Base-by-base conservation (phyloP, 2,888 invertebrate species). In the Xanthorhoe designata region DNA sequence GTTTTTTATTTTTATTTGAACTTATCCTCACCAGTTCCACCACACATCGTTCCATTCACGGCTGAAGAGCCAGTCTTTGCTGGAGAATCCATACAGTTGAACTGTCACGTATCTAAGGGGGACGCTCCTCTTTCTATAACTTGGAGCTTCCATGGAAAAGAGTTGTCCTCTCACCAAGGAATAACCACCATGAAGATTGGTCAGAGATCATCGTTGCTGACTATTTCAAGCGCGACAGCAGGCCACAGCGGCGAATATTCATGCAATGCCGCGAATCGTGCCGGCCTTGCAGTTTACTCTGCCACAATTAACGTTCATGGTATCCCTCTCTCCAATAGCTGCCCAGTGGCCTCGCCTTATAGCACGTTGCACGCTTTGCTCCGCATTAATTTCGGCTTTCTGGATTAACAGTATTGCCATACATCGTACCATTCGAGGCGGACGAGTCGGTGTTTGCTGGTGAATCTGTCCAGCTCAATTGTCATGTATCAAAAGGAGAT, bases 401-500 rank as follows among this genome's bases (percentile, higher is more conserved):
- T 92, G 86, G 78, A 88, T 92, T 92, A 94, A 89, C 91, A 96
- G 96, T 95, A 85, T 91, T 95, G 78, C 96, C 96, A 77, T 94
- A 95, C 91, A 95, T 96, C 86, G 94, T 95, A 80, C 95, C 95
- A 72, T 96, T 96, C 84, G 92, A 94, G 78, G 95, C 95, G 76
- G 94, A 95, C 76, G 95, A 95, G 82, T 94, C 95, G 62, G 94
- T 95, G 68, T 96, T 96, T 84, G 95, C 95, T 74, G 96, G 96
- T 45, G 96, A 96, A 85, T 92, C 95, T 59, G 95, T 95, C 61
- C 95, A 95, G 75, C 94, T 95, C 70, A 95, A 94, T 78, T 97
- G 96, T 87, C 95, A 95, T 70, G 95, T 96, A 66, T 95, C 95
- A 29, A 95, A 96, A 85, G 97, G 97, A 59, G 97, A 97, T 87